phyloP scores from a whole-genome alignment of 2,888 invertebrate species.

The Sylvicola cinctus region DNA sequence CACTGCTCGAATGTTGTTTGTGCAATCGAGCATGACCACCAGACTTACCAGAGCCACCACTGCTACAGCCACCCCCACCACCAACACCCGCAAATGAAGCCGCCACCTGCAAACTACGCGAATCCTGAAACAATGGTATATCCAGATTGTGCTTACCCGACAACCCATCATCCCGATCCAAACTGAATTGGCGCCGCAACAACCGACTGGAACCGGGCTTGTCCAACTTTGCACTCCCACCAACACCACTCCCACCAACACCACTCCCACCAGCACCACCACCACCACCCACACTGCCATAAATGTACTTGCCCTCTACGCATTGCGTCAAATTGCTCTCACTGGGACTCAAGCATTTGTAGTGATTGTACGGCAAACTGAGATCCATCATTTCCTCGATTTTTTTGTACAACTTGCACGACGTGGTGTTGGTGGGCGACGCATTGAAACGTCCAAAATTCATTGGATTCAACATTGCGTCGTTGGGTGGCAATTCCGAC shows the following conservation, averaged over 20 bases:
- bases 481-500: slow-evolving; percentile 21
- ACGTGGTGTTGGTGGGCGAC: slow-evolving; percentile 12
- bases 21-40: slow-evolving; percentile 23
- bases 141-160: slow-evolving; percentile 13
- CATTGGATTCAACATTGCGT: slow-evolving; percentile 18
- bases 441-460: slow-evolving; percentile 20
- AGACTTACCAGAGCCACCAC: too few relatives aligned
- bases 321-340: slow-evolving; percentile 27
- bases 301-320: slow-evolving; percentile 22
- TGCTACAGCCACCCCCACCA: too few relatives aligned
- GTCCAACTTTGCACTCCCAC: neutral
- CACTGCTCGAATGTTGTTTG: slow-evolving; percentile 47
- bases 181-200: slow-evolving; percentile 43
- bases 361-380: slow-evolving; percentile 54
- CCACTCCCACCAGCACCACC: too few relatives aligned
- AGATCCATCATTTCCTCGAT: slow-evolving; percentile 33
- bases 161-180: slow-evolving; percentile 42
- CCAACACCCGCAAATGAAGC: too few relatives aligned
- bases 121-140: slow-evolving; percentile 21
- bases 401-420: slow-evolving; percentile 23
- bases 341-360: slow-evolving; percentile 47
- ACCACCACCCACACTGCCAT: too few relatives aligned
- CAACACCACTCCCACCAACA: too few relatives aligned
- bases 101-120: neutral
- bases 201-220: slow-evolving; percentile 28